Conservation (phyloP, 2,797 vertebrate genomes). For the Micropoecilia bifurca region DNA sequence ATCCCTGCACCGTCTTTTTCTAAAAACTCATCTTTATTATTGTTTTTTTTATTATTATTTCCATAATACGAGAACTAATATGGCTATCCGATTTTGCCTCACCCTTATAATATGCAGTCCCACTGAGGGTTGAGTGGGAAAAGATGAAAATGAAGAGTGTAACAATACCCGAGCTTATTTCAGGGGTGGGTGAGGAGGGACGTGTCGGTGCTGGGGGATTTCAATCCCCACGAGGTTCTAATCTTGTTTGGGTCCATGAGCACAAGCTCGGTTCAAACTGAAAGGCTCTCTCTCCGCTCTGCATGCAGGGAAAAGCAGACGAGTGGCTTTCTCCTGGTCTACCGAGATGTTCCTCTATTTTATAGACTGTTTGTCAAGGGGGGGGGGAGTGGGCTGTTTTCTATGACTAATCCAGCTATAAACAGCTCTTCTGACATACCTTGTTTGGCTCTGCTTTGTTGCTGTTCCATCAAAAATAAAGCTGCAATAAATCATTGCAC, state of each 20-base stretch:
- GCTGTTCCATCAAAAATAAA: slow-evolving; percentile 43
- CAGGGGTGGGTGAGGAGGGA: slow-evolving; percentile 29
- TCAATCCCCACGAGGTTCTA: slow-evolving; percentile 55
- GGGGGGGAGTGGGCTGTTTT: slow-evolving; percentile 70
- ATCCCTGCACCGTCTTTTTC: slow-evolving; percentile 9
- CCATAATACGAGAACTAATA: slow-evolving; percentile 23
- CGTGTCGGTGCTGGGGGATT: slow-evolving; percentile 35
- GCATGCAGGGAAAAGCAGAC: slow-evolving; percentile 42
- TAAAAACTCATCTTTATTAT: not conserved
- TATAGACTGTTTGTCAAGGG: slow-evolving; percentile 63
- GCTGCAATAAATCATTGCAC: slow-evolving; percentile 32
- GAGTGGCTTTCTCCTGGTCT: slow-evolving; percentile 50
- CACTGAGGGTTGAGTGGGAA: slow-evolving; percentile 41
- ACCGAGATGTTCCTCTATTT: slow-evolving; percentile 58
- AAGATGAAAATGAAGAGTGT: slow-evolving; percentile 51
- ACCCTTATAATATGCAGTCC: slow-evolving; percentile 36
- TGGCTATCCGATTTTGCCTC: slow-evolving; percentile 32
- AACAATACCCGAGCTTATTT: slow-evolving; percentile 57
- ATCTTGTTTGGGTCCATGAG: slow-evolving; percentile 59
- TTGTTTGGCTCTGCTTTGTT: slow-evolving; percentile 62
- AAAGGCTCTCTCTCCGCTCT: slow-evolving; percentile 22
- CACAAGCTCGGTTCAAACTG: slow-evolving; percentile 29
- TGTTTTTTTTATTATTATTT: not conserved
- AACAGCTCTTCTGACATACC: slow-evolving; percentile 73
- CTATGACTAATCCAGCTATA: slow-evolving; percentile 79